These are phyloP conservation scores for Lophotriccus pileatus DNA, from an alignment of 2,797 vertebrate genomes.

Conservation along the genomic window DNA sequence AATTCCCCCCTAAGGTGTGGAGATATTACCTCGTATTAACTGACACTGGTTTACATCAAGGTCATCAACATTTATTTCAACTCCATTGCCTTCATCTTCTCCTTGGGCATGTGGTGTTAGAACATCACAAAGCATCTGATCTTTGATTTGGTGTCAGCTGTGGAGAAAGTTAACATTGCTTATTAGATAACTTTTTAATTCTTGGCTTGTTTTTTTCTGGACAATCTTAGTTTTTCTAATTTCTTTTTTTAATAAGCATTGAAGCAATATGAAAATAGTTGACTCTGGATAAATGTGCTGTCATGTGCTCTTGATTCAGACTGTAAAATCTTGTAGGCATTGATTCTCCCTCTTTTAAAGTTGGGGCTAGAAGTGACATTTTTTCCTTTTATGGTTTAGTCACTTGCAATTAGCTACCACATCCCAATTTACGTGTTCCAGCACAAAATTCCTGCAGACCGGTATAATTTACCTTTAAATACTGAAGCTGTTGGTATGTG, in stretches of 20 bases:
- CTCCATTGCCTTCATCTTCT: not conserved
- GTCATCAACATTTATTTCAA: not conserved
- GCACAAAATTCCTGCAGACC: not conserved
- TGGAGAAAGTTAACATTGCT: not conserved
- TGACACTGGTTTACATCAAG: not conserved
- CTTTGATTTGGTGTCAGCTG: not conserved
- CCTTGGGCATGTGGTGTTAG: not conserved
- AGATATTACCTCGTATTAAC: not conserved
- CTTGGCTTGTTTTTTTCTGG: not conserved
- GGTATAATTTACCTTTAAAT: not conserved
- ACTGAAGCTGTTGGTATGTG: not conserved
- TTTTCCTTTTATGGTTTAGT: not conserved
- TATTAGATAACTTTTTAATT: not conserved
- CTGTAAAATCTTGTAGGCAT: not conserved
- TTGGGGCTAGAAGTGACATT: not conserved
- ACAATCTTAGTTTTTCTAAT: not conserved
- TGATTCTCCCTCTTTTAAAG: not conserved
- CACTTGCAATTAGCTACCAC: not conserved
- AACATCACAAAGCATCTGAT: not conserved
- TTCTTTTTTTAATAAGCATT: not conserved
- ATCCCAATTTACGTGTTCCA: not conserved
- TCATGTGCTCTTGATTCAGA: not conserved
- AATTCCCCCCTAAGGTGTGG: constrained; percentile 88
- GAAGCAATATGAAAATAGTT: not conserved
- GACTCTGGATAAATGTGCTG: not conserved